phyloP scores from a whole-genome alignment of 2,797 vertebrate genomes.

The Characodon lateralis region DNA sequence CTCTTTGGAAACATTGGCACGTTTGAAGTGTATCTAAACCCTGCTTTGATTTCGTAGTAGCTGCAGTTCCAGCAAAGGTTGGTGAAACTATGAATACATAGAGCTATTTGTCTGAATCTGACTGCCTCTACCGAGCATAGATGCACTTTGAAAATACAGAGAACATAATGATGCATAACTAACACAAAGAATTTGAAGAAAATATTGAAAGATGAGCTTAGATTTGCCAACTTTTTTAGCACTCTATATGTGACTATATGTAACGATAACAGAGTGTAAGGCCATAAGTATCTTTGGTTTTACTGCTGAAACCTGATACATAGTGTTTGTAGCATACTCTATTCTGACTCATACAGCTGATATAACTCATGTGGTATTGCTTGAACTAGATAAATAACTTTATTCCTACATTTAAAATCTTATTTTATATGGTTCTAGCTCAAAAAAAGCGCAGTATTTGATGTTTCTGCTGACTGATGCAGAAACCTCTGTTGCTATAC shows the following conservation, averaged over 20 bases:
- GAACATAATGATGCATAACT: background rate
- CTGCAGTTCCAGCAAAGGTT: slow-evolving; percentile 24
- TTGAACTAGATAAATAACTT: slow-evolving; percentile 11
- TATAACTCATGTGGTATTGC: background rate
- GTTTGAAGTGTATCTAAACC: slow-evolving; percentile 34
- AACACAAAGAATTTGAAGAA: background rate
- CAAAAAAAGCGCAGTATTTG: slow-evolving; percentile 9
- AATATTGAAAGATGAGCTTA: background rate
- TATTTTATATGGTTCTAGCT: background rate
- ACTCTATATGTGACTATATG: slow-evolving; percentile 39
- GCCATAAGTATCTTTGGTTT: slow-evolving; percentile 36
- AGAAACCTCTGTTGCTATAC: background rate
- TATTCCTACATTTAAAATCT: slow-evolving; percentile 2
- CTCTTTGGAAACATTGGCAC: slow-evolving; percentile 19
- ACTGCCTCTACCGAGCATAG: background rate
- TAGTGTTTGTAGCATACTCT: background rate
- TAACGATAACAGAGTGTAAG: background rate
- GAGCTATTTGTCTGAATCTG: slow-evolving; percentile 12
- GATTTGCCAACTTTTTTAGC: slow-evolving; percentile 39
- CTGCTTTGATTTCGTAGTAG: slow-evolving; percentile 34
- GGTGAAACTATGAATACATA: slow-evolving; percentile 26
- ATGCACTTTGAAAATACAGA: slow-evolving; percentile 2
- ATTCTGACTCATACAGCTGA: background rate
- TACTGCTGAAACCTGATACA: slow-evolving; percentile 53
- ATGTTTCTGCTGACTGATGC: slow-evolving; percentile 28